Percentiles rank a stretch among this genome's conserved stretches.
phyloP scores from a whole-genome alignment of 2,797 vertebrate genomes.

The Rhodeus uyekii region DNA sequence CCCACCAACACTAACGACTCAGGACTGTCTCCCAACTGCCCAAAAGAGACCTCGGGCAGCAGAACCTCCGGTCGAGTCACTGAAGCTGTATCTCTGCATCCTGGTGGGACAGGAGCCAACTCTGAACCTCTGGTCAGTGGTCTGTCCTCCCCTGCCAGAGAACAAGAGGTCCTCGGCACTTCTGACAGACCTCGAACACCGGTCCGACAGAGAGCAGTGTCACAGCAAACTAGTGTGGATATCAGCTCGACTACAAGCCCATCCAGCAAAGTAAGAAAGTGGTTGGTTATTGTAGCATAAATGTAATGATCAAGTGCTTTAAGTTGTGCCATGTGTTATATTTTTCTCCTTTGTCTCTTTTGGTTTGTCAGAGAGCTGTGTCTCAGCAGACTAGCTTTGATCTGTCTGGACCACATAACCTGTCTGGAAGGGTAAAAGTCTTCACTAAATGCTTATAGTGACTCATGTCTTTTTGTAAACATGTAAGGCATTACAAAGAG shows the following conservation, averaged over 20 bases:
- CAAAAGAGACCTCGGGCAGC: constrained; percentile 45
- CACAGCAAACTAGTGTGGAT: constrained; percentile 66
- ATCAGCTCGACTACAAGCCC: constrained; percentile 53
- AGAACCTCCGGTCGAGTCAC: constrained; percentile 16
- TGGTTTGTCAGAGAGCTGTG: constrained; percentile 64
- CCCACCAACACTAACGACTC: constrained; percentile 63
- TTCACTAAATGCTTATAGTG: background rate
- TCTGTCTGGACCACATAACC: constrained; percentile 61
- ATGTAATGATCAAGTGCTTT: background rate
- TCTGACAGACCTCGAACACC: constrained; percentile 61
- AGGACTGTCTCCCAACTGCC: constrained; percentile 36
- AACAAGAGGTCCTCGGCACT: constrained; percentile 37
- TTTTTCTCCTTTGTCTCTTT: constrained; percentile 16
- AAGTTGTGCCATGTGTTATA: background rate
- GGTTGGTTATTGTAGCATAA: background rate
- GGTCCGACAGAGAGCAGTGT: constrained; percentile 57
- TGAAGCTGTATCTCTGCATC: constrained; percentile 35
- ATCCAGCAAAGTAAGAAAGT: constrained; percentile 67
- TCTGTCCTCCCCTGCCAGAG: background rate
- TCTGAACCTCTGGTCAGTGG: constrained; percentile 47
- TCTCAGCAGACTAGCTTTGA: constrained; percentile 78
- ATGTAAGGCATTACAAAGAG: background rate
- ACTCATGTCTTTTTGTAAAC: background rate
- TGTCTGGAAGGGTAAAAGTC: constrained; percentile 64
- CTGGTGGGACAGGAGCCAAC: constrained; percentile 61